Percentiles rank a stretch among this genome's conserved stretches.
Conservation (phyloP, 2,113 vertebrate species). For the Tamias sibiricus region DNA sequence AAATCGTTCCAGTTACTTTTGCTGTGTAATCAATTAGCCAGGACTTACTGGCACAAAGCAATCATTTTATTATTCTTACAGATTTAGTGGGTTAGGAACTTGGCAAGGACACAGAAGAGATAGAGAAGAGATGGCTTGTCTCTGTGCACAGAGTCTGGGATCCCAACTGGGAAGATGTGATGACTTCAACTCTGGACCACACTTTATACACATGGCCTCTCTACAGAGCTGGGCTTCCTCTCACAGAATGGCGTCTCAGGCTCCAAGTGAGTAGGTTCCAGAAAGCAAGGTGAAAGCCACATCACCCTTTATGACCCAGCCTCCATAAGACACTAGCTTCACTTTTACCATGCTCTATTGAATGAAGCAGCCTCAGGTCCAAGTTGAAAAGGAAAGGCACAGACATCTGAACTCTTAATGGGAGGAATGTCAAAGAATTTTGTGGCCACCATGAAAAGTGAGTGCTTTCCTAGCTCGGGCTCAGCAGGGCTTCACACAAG, state of each 20-base stretch:
- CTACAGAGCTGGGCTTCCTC: neutral
- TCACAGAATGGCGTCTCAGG: neutral
- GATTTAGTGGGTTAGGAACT: neutral
- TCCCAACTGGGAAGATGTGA: neutral
- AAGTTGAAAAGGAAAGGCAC: neutral
- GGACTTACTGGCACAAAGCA: neutral
- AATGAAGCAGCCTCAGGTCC: neutral
- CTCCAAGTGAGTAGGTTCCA: neutral
- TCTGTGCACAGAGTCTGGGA: neutral
- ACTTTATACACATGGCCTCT: too few species aligned
- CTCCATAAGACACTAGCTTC: neutral
- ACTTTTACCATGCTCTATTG: neutral
- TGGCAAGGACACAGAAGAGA: neutral
- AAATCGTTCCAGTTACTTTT: neutral
- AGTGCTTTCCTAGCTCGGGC: neutral
- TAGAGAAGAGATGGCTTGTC: neutral
- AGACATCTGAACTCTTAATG: neutral
- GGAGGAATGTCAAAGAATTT: neutral
- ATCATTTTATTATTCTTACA: neutral
- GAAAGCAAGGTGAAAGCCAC: accelerated
- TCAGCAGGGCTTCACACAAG: neutral
- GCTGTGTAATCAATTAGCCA: neutral
- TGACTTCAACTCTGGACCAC: neutral
- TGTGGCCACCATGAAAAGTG: neutral
- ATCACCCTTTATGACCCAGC: neutral